phyloP scores from a whole-genome alignment of 2,888 invertebrate genomes.

The Lutraria lutraria region DNA sequence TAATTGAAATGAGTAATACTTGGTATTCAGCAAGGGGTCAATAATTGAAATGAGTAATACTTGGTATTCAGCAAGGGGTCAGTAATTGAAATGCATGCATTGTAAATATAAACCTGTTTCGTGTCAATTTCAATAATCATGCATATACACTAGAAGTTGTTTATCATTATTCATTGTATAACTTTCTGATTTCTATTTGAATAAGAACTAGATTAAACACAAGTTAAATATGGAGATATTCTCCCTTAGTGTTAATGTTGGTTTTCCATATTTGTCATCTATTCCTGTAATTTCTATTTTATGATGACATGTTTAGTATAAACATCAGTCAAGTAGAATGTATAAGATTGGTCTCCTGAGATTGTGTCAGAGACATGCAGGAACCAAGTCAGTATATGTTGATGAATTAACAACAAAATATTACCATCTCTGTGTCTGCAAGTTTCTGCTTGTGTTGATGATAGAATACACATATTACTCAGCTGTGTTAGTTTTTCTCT shows the following conservation, averaged over 20 bases:
- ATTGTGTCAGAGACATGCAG: neutral
- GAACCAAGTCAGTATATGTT: neutral
- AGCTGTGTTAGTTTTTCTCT: no score
- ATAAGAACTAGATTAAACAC: neutral
- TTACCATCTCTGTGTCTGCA: neutral
- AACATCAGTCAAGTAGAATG: neutral
- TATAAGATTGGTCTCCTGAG: neutral
- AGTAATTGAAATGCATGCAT: neutral
- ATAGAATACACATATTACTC: no score
- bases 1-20: no score
- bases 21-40: no score
- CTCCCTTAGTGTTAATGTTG: neutral
- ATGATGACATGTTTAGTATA: slow-evolving; percentile 10
- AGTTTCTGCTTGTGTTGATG: neutral
- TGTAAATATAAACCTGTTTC: neutral
- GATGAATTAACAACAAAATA: neutral
- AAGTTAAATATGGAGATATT: neutral
- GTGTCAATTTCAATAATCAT: neutral
- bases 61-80: no score
- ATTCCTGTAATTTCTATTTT: neutral
- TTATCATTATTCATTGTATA: neutral
- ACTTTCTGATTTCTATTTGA: neutral
- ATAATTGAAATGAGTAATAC: no score
- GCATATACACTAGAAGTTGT: no score
- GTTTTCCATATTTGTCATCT: neutral